Evolutionary conservation across 1,140 invertebrate genomes (phyloP).

Genomic region (Calliopsis andreniformis): DNA sequence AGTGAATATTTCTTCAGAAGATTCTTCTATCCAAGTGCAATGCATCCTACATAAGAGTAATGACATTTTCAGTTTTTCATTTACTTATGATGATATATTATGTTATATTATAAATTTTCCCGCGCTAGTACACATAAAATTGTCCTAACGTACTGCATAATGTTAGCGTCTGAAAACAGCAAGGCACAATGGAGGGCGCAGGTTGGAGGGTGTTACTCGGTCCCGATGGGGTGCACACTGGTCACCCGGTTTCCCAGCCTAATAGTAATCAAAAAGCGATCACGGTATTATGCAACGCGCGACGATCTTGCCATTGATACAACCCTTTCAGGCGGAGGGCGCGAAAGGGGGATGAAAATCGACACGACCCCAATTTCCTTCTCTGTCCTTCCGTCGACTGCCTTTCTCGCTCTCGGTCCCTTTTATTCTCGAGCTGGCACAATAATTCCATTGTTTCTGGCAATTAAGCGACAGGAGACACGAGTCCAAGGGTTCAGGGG

Average conservation of each 20-base stretch:
- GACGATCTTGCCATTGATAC: constrained; percentile 13
- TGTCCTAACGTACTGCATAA: too few relatives aligned
- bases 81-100: too few relatives aligned
- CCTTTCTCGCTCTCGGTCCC: background rate
- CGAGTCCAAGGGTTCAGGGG: constrained; percentile 8
- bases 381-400: background rate
- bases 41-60: too few relatives aligned
- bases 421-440: constrained; percentile 29
- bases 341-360: constrained; percentile 37
- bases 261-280: constrained; percentile 26
- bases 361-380: constrained; percentile 17
- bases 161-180: too few relatives aligned
- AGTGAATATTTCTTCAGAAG: too few relatives aligned
- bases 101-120: too few relatives aligned
- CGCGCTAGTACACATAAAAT: too few relatives aligned
- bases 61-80: too few relatives aligned
- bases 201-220: background rate
- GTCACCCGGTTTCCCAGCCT: background rate
- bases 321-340: background rate
- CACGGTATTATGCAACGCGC: constrained; percentile 26
- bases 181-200: background rate
- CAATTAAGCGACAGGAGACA: constrained; percentile 58
- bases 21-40: too few relatives aligned
- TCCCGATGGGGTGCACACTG: background rate
- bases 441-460: constrained; percentile 65